Conservation (phyloP, 2,888 invertebrate genomes). For the Andrena flavipes region DNA sequence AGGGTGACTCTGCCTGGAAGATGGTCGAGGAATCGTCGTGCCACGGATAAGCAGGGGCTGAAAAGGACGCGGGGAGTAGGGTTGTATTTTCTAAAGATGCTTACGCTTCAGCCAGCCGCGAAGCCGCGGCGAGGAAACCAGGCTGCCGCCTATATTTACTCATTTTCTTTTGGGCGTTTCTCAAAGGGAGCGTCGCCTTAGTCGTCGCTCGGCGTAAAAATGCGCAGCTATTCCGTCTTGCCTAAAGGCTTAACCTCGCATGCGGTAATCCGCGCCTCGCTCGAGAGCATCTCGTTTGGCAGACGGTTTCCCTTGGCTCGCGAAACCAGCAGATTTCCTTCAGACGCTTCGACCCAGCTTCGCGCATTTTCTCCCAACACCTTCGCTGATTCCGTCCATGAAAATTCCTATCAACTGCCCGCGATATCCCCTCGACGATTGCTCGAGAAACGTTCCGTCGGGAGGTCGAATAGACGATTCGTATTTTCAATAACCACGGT, state of each 20-base stretch:
- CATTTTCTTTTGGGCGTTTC: slow-evolving; percentile 69
- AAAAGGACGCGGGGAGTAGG: slow-evolving; percentile 33
- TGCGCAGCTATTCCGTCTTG: slow-evolving; percentile 70
- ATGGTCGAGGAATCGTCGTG: slow-evolving; percentile 40
- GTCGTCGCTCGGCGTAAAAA: slow-evolving; percentile 68
- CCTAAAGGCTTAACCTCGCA: slow-evolving; percentile 68
- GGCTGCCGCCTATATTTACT: slow-evolving; percentile 69
- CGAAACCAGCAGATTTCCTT: slow-evolving; percentile 29
- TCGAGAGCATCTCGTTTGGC: slow-evolving; percentile 51
- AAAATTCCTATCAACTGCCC: slow-evolving; percentile 18
- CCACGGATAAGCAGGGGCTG: slow-evolving; percentile 16
- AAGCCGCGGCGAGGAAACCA: slow-evolving; percentile 57
- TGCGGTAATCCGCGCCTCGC: slow-evolving; percentile 54
- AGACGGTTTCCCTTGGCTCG: slow-evolving; percentile 34
- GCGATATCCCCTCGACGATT: not conserved
- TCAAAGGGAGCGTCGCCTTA: slow-evolving; percentile 66
- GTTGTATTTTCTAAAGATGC: slow-evolving; percentile 72
- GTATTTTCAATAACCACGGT: not conserved
- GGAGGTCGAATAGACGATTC: not conserved
- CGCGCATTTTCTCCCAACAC: not conserved
- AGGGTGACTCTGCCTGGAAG: slow-evolving; percentile 16
- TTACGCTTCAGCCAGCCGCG: slow-evolving; percentile 69
- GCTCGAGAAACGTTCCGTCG: not conserved
- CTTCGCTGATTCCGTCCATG: slow-evolving; percentile 4
- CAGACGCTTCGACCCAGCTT: slow-evolving; percentile 2